Conservation (phyloP, 2,888 invertebrate genomes). For the Merodon equestris region DNA sequence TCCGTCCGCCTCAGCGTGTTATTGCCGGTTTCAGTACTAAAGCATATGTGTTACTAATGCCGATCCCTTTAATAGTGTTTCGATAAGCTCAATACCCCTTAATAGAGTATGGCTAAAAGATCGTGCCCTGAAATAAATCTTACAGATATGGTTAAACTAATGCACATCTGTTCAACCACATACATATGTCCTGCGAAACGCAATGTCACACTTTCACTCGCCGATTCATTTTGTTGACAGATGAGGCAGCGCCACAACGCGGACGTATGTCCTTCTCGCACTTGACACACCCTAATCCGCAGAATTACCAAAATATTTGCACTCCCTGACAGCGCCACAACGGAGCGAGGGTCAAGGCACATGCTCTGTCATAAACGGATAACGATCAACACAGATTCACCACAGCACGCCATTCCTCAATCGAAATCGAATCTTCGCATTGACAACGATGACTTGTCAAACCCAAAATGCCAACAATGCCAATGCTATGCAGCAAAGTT, state of each 20-base stretch:
- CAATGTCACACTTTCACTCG: too few relatives aligned
- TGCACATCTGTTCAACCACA: too few relatives aligned
- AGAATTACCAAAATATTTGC: slow-evolving; percentile 68
- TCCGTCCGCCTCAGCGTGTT: too few relatives aligned
- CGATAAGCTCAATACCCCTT: too few relatives aligned
- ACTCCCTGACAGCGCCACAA: slow-evolving; percentile 42
- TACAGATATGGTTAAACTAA: too few relatives aligned
- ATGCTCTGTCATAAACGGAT: slow-evolving; percentile 61
- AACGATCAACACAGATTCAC: slow-evolving; percentile 50
- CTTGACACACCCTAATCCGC: slow-evolving; percentile 40
- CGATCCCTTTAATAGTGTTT: too few relatives aligned
- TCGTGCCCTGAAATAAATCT: too few relatives aligned
- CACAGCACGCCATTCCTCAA: slow-evolving; percentile 24
- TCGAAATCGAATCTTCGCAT: slow-evolving; percentile 18
- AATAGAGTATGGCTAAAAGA: too few relatives aligned
- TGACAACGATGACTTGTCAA: slow-evolving; percentile 55
- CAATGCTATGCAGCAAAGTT: background rate
- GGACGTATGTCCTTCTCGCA: slow-evolving; percentile 60
- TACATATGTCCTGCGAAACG: too few relatives aligned
- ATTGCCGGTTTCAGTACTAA: too few relatives aligned
- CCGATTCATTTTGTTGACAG: slow-evolving; percentile 21
- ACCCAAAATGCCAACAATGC: slow-evolving; percentile 40
- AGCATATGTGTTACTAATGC: too few relatives aligned
- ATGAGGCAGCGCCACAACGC: slow-evolving; percentile 39
- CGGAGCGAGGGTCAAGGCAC: slow-evolving; percentile 44